Evolutionary conservation across 2,797 vertebrate species (phyloP).

Genomic region (Acanthurus tractus): DNA sequence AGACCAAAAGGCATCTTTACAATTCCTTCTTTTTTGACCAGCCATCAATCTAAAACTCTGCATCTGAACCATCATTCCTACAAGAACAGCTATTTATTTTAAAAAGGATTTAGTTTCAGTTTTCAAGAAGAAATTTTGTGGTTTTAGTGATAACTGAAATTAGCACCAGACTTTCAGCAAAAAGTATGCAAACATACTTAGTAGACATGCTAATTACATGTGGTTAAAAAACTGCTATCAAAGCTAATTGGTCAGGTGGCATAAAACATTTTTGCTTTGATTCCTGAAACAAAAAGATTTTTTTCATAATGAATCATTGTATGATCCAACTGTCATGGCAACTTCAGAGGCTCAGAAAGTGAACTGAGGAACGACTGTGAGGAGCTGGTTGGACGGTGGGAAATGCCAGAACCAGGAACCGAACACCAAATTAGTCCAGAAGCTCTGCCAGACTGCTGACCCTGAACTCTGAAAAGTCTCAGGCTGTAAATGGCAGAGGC

Average conservation of each 20-base stretch:
- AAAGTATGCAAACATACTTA: background rate
- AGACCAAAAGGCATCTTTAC: background rate
- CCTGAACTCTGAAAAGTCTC: background rate
- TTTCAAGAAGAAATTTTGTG: no score
- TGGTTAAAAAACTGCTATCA: background rate
- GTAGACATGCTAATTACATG: background rate
- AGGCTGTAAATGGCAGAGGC: constrained; percentile 16
- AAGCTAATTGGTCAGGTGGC: background rate
- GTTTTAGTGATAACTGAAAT: background rate
- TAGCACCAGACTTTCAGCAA: background rate
- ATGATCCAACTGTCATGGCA: background rate
- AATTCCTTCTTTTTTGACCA: background rate
- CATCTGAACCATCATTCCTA: no score
- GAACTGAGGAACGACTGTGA: background rate
- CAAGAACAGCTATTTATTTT: no score
- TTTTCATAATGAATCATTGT: background rate
- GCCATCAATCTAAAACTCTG: no score
- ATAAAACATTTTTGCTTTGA: background rate
- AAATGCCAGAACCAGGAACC: background rate
- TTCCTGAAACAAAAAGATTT: no score
- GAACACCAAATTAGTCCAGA: background rate
- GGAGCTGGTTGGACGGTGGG: background rate
- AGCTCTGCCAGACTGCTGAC: background rate
- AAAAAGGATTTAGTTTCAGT: no score
- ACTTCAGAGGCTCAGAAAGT: background rate